Evolutionary conservation across 2,797 vertebrate species (phyloP).

Genomic region (Alca torda): DNA sequence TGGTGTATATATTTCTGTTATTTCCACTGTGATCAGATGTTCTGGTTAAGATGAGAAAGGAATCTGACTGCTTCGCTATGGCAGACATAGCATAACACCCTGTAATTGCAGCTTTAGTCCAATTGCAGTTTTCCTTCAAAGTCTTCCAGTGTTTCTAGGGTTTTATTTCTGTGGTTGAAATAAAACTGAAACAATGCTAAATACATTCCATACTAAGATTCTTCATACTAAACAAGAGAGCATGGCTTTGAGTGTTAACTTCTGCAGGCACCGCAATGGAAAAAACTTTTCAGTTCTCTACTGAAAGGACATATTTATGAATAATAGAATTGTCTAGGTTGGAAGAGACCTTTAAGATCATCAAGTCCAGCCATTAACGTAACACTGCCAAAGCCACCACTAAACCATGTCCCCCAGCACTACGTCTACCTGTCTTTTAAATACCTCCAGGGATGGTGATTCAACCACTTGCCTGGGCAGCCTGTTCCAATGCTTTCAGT

Average conservation of each 20-base stretch:
- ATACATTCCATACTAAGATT: not conserved
- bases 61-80: not conserved
- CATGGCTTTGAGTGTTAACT: not conserved
- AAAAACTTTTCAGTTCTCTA: not conserved
- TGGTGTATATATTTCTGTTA: not conserved
- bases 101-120: not conserved
- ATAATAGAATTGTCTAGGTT: no score
- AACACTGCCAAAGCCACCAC: no score
- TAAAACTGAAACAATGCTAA: not conserved
- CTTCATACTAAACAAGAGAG: not conserved
- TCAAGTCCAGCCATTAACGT: no score
- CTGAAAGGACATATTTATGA: not conserved
- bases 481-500: no score
- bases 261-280: not conserved
- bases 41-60: not conserved
- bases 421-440: no score
- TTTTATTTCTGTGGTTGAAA: not conserved
- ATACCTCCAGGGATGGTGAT: no score
- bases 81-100: not conserved
- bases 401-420: no score
- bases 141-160: not conserved
- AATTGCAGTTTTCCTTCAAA: not conserved
- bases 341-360: no score
- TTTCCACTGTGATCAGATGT: not conserved
- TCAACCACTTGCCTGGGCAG: no score